These are phyloP conservation scores for Acrossocheilus wenchowensis DNA, from an alignment of 2,797 vertebrate genomes.

Conservation along the genomic window DNA sequence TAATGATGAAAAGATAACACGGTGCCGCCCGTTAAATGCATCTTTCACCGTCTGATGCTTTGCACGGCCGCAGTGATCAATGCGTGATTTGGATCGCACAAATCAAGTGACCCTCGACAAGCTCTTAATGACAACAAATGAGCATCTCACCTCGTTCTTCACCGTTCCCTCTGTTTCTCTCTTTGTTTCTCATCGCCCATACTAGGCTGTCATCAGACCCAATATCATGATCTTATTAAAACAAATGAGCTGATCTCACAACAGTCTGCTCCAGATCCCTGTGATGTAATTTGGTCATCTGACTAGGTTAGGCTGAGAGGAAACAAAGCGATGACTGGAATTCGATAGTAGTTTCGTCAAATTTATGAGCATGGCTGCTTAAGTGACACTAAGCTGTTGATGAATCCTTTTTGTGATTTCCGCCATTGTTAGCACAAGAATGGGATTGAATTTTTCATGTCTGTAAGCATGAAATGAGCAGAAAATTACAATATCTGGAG, in stretches of 20 bases:
- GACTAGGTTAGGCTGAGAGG: conserved; percentile 34
- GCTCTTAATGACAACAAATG: conserved; percentile 56
- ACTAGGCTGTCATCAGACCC: conserved; percentile 41
- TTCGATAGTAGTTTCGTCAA: conserved; percentile 18
- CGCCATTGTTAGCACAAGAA: conserved; percentile 16
- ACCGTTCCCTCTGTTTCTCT: conserved; percentile 34
- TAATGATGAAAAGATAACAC: conserved; percentile 18
- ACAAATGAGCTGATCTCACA: conserved; percentile 46
- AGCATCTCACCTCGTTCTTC: conserved; percentile 44
- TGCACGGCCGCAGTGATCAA: conserved; percentile 20
- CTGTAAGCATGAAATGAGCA: background rate
- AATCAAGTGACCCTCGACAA: conserved; percentile 48
- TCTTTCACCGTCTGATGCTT: conserved; percentile 28
- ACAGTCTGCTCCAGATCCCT: conserved; percentile 40
- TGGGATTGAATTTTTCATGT: background rate
- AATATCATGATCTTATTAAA: conserved; percentile 56
- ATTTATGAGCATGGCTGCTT: conserved; percentile 35
- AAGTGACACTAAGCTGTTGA: conserved; percentile 28
- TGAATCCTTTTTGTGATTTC: conserved; percentile 31
- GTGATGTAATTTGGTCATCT: conserved; percentile 50
- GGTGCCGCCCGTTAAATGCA: background rate
- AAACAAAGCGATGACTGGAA: conserved; percentile 43
- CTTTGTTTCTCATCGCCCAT: conserved; percentile 44
- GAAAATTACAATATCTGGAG: background rate
- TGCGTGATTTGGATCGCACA: conserved; percentile 33